Evolutionary conservation across 2,113 vertebrate species (phyloP), one percentile per base, ranked within the genome.

Genomic region (Tragelaphus scriptus): DNA sequence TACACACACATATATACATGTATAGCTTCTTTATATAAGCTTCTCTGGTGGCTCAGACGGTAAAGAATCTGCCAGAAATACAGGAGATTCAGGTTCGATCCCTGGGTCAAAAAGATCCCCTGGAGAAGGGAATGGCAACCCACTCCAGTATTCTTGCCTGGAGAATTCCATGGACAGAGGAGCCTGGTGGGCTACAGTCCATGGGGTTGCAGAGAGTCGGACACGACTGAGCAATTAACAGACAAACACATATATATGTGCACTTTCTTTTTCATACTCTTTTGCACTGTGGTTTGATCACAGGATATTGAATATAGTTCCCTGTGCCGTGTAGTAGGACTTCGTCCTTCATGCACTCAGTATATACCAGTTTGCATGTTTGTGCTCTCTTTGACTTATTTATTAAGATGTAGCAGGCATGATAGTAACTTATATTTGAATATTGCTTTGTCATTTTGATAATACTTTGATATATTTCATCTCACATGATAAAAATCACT

Each of bases 401-500:
- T 26, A 30, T 3, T 17, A 36, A 28, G 84, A 68, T 16, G 10
- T 9, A 25, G 79, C 32, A 3, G 32, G 63, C 1, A 2, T 3
- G 30, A 16, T 9, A 3, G 77, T 26, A 3, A 6, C 40, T n/a
- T n/a, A 3, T 2, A 26, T 28, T 88, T 77, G 61, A n/a, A 17
- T 15, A 2, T 15, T 6, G 26, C 80, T 63, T 56, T 26, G 25
- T 77, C 19, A 1, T 5, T 6, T n/a, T 25, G 49, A 56, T 30
- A 21, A 25, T 26, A 26, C 32, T 8, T 32, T 5, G 16, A 47
- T 28, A 14, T 1, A 3, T 26, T 19, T 23, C 44, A 7, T 61
- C 11, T 63, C 19, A 40, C 14, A 0, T 11, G 12, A 44, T 21
- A 21, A 5, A 3, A 16, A 0, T 53, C n/a, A 4, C 47, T 51